phyloP scores from a whole-genome alignment of 1,140 invertebrate genomes.

The Drosophila sucinea region DNA sequence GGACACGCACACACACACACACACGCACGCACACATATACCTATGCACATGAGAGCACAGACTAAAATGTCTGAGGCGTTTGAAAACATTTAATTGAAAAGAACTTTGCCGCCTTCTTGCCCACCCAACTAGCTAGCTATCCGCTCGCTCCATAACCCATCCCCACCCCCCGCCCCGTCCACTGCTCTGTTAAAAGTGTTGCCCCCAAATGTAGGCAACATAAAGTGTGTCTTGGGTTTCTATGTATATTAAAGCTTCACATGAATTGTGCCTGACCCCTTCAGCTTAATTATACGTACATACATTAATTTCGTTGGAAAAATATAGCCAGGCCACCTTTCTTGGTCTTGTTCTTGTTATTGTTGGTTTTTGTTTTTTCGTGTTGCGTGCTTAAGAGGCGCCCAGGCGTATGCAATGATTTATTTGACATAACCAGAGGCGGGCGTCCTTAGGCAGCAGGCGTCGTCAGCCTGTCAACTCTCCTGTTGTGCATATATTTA shows the following conservation, averaged over 20 bases:
- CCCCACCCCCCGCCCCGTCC: slow-evolving; percentile 12
- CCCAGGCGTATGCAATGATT: slow-evolving; percentile 63
- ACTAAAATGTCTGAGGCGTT: slow-evolving; percentile 14
- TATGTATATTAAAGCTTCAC: slow-evolving; percentile 42
- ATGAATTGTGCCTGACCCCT: slow-evolving; percentile 19
- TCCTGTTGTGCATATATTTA: slow-evolving; percentile 38
- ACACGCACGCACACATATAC: not conserved
- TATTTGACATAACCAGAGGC: slow-evolving; percentile 50
- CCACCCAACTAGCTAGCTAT: slow-evolving; percentile 17
- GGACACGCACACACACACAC: not conserved
- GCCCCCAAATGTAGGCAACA: slow-evolving; percentile 30
- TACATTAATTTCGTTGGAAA: slow-evolving; percentile 52
- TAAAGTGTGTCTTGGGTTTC: slow-evolving; percentile 51
- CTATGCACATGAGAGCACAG: slow-evolving; percentile 12
- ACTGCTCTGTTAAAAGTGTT: not conserved
- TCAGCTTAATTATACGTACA: slow-evolving; percentile 55
- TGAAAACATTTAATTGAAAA: slow-evolving; percentile 59
- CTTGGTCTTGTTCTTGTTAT: not conserved
- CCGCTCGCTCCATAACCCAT: not conserved
- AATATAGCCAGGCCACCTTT: slow-evolving; percentile 27
- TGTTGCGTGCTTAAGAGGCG: slow-evolving; percentile 52
- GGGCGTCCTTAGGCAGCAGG: not conserved
- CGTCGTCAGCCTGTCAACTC: slow-evolving; percentile 45
- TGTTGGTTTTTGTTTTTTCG: slow-evolving; percentile 11
- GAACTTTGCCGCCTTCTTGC: slow-evolving; percentile 39